Evolutionary conservation across 1,140 invertebrate species (phyloP), one percentile per base, ranked within the genome.

Genomic region (Leucophenga varia): DNA sequence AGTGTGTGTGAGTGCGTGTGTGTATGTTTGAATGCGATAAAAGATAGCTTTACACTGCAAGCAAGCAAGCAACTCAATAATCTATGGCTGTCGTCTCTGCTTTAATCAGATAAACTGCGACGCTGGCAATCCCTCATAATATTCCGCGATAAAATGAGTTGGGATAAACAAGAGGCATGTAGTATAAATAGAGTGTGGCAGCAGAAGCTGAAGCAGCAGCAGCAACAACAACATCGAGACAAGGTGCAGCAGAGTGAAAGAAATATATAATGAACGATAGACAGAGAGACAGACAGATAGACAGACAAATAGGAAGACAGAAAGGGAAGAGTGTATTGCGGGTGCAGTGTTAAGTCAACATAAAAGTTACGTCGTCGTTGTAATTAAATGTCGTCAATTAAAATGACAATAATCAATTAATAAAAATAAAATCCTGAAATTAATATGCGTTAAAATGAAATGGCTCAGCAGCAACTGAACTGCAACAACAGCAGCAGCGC

Each of bases 351-450:
- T 18, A 32, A 34, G 43, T 52, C 52, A 52, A 49, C 47, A 44
- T 31, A 49, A 54, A 40, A 19, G 39, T 51, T 52, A 45, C 50
- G 41, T 46, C 48, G 28, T 43, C 49, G 45, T 32, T 67, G 64
- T 72, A 72, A 72, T 72, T 72, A 72, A 72, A 72, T 72, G 68
- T 72, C 68, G 59, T 65, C 68, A 72, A 72, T 72, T 72, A 72
- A 72, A 72, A 72, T 72, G 64, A 68, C 64, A 68, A 68, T 68
- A 68, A 68, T n/a, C n/a, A 68, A 68, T 69, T 68, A 68, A 58
- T 56, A 68, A 56, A 54, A 57, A 64, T 64, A 68, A 72, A 65
- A 72, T 72, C 61, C 59, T 72, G 68, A 72, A 72, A 68, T 72
- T 68, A 72, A 72, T 68, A 72, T 63, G 68, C 63, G 59, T 72